Base-by-base conservation (phyloP, 2,113 vertebrate genomes). In the Aegotheles bennettii region DNA sequence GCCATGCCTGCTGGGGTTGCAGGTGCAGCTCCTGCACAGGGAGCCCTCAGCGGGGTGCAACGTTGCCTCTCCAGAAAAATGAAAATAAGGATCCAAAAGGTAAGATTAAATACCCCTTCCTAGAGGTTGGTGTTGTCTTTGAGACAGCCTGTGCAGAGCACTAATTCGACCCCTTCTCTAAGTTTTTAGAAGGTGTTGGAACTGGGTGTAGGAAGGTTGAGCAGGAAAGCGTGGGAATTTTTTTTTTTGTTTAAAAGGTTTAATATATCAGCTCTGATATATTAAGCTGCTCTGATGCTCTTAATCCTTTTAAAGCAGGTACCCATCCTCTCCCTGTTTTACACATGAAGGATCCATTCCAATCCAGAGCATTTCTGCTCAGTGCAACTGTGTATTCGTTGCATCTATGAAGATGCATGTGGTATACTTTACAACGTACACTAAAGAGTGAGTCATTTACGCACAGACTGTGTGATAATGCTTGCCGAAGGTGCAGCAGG, bases 1-100 rank as follows among this genome's bases (percentile, higher is more conserved):
- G 83, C 86, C 60, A 4, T 1, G 2, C 13, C 36, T 38, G 43
- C 31, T 56, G 54, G 54, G 54, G 54, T 21, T 33, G 31, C 61
- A 11, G 29, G 90, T 97, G 93, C 96, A 97, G 96, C 97, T 98
- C 95, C 95, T 71, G 67, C 4, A 17, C 60, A 35, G 71, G 68
- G 69, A 76, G 60, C 68, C 18, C 23, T 73, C 0, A 0, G 17
- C 0, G 1, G 33, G 16, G 5, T 65, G n/a, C 1, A 0, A 13
- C 3, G 0, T 42, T 25, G 21, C 61, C 18, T 77, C 38, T 38
- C 3, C 2, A 3, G 28, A 68, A 85, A 35, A 69, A 33, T 38
- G 23, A 33, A 84, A 56, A 28, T 20, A 43, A 45, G 38, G 38
- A 74, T 84, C 61, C 1, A 4, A 69, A 82, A 90, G 51, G 50